phyloP scores from a whole-genome alignment of 2,113 vertebrate species.

The Rhinoptilus africanus region DNA sequence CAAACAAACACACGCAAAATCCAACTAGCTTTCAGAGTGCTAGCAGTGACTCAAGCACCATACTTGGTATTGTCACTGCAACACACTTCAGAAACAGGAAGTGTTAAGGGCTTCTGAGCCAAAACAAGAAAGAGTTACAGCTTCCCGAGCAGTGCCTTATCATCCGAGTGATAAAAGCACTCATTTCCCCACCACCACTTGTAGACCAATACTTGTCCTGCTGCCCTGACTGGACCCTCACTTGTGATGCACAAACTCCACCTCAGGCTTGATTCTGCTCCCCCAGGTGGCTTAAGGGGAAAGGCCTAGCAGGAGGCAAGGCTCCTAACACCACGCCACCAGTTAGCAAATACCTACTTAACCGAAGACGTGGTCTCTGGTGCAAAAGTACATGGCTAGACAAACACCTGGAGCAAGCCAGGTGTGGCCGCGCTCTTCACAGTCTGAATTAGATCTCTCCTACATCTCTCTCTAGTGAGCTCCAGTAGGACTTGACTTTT shows the following conservation, averaged over 20 bases:
- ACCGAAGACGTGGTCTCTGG: neutral
- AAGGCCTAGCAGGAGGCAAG: neutral
- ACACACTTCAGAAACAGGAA: neutral
- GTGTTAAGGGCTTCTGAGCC: neutral
- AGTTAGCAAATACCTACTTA: no score
- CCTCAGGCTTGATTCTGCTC: neutral
- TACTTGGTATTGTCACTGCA: neutral
- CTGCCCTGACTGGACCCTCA: neutral
- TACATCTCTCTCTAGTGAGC: neutral
- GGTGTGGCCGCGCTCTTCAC: fast-evolving
- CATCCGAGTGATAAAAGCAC: neutral
- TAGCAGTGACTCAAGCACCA: neutral
- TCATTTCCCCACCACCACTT: fast-evolving
- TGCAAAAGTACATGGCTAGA: neutral
- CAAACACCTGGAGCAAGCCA: neutral
- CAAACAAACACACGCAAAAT: neutral
- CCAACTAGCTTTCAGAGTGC: fast-evolving
- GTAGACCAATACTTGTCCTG: fast-evolving
- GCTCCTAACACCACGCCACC: neutral
- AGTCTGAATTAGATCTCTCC: neutral
- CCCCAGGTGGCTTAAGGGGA: neutral
- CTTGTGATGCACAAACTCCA: neutral
- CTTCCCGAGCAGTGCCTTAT: neutral
- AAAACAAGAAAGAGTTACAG: neutral
- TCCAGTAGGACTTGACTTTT: neutral